Conservation (phyloP, 2,113 vertebrate genomes). For the Thunnus maccoyii region DNA sequence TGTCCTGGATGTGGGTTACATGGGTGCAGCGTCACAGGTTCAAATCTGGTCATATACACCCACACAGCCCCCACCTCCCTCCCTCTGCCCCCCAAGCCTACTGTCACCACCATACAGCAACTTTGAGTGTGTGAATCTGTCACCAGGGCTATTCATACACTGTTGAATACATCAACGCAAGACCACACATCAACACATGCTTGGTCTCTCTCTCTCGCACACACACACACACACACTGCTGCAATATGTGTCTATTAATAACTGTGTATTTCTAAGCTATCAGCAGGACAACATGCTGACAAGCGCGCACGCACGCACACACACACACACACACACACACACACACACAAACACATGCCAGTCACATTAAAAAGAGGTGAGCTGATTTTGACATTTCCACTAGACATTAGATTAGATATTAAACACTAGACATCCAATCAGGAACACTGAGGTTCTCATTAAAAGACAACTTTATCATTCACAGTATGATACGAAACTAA, state of each 20-base stretch:
- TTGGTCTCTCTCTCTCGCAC: conserved; percentile 30
- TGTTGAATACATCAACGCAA: conserved; percentile 43
- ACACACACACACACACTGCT: background rate
- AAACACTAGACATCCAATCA: too few species aligned
- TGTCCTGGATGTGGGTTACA: conserved; percentile 8
- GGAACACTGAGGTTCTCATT: background rate
- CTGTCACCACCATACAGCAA: conserved; percentile 29
- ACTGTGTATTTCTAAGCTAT: conserved; percentile 43
- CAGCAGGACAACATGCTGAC: conserved; percentile 44
- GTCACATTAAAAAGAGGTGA: conserved; percentile 3
- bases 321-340: background rate
- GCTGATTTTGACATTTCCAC: conserved; percentile 31
- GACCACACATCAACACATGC: conserved; percentile 57
- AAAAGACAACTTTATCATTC: background rate
- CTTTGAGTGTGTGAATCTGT: conserved; percentile 50
- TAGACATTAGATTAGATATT: background rate
- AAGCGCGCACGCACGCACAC: background rate
- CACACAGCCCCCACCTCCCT: background rate
- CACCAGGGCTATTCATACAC: conserved; percentile 70
- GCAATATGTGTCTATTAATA: conserved; percentile 62
- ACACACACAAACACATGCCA: too few species aligned
- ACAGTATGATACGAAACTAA: too few species aligned
- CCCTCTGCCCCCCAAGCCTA: background rate
- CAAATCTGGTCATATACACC: conserved; percentile 17
- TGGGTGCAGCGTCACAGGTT: conserved; percentile 19